phyloP scores from a whole-genome alignment of 2,113 vertebrate species.

The Cephalopterus ornatus region DNA sequence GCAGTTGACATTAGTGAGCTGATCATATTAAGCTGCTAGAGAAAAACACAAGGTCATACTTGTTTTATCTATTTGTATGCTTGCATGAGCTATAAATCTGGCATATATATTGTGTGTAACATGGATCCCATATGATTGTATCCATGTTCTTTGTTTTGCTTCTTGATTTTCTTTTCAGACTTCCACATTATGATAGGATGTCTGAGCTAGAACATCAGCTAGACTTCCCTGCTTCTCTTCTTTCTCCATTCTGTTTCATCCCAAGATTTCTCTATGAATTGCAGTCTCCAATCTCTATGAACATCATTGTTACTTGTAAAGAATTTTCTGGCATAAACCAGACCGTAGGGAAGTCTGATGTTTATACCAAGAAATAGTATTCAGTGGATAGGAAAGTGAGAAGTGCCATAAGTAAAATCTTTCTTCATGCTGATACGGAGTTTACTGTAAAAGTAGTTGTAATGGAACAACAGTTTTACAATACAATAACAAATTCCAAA shows the following conservation, averaged over 20 bases:
- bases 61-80: background rate
- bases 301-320: background rate
- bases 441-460: background rate
- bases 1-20: background rate
- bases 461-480: background rate
- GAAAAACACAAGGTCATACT: background rate
- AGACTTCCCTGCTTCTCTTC: background rate
- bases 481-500: background rate
- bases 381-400: background rate
- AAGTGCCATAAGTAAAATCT: background rate
- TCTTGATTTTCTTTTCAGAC: background rate
- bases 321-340: background rate
- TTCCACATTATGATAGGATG: background rate
- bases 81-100: background rate
- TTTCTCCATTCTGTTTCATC: background rate
- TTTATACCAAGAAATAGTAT: background rate
- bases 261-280: background rate
- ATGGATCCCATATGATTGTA: background rate
- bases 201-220: background rate
- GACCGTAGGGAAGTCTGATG: background rate
- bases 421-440: background rate
- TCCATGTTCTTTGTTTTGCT: background rate
- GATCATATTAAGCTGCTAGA: background rate
- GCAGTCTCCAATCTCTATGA: background rate
- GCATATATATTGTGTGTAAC: background rate